A percentile compares a stretch with the other conserved stretches of the same genome.
Conservation (phyloP, 2,113 vertebrate species). For the Podarcis raffonei region DNA sequence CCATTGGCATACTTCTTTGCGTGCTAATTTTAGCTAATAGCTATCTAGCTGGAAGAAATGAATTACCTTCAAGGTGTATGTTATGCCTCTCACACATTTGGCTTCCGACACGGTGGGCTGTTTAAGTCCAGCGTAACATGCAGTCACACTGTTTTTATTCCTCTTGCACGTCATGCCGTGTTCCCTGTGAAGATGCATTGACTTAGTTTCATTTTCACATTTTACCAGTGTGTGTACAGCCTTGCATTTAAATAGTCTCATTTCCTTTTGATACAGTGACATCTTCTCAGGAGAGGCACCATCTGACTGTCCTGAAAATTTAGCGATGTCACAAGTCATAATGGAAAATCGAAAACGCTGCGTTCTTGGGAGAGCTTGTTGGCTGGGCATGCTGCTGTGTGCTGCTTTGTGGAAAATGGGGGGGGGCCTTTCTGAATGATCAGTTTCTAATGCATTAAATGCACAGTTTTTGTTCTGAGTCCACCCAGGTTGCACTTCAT, state of each 20-base stretch:
- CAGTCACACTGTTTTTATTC: slow-evolving; percentile 71
- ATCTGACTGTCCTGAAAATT: slow-evolving; percentile 47
- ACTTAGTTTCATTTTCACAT: slow-evolving; percentile 68
- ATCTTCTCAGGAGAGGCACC: slow-evolving; percentile 41
- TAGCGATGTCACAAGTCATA: slow-evolving; percentile 27
- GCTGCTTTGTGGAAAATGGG: not conserved
- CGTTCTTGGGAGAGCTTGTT: slow-evolving; percentile 6
- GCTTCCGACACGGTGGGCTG: slow-evolving; percentile 43
- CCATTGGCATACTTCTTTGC: slow-evolving; percentile 34
- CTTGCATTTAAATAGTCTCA: slow-evolving; percentile 76
- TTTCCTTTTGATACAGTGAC: slow-evolving; percentile 66
- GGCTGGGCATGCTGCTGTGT: slow-evolving; percentile 3
- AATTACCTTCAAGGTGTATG: slow-evolving; percentile 49
- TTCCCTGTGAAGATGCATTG: slow-evolving; percentile 61
- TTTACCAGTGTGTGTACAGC: slow-evolving; percentile 30
- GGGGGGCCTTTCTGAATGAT: not conserved
- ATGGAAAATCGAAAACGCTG: not conserved
- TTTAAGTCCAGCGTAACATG: slow-evolving; percentile 65
- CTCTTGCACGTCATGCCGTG: slow-evolving; percentile 53
- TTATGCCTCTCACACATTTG: slow-evolving; percentile 60
- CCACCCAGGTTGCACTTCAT: no score
- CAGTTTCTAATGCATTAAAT: not conserved
- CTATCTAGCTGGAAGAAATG: slow-evolving; percentile 56
- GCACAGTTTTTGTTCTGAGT: not conserved
- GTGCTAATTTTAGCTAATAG: slow-evolving; percentile 70